phyloP scores from a whole-genome alignment of 2,113 vertebrate genomes.

The Motacilla tschutschensis region DNA sequence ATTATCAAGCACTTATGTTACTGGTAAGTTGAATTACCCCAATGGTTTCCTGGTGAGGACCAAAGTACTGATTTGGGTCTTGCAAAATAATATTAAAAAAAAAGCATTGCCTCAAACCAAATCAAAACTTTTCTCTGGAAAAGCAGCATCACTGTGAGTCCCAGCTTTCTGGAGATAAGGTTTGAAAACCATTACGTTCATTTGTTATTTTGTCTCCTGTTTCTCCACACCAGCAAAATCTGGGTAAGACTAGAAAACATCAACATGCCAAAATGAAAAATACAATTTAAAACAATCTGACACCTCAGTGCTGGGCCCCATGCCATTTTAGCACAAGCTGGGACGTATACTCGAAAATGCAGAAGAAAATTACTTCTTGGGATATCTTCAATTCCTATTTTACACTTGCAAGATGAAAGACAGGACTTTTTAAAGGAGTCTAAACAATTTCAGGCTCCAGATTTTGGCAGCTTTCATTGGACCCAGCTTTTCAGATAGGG shows the following conservation, averaged over 20 bases:
- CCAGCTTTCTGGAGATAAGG: not conserved
- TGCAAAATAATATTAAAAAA: not conserved
- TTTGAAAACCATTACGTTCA: not conserved
- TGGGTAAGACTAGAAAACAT: constrained; percentile 32
- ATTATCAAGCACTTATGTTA: not conserved
- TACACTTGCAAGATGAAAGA: constrained; percentile 36
- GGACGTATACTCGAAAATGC: constrained; percentile 1
- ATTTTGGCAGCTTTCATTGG: constrained; percentile 37
- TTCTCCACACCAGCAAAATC: constrained; percentile 4
- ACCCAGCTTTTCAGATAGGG: constrained; percentile 1
- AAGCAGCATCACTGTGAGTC: not conserved
- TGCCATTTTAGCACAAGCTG: constrained; percentile 35
- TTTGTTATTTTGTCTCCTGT: constrained; percentile 24
- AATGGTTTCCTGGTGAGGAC: not conserved
- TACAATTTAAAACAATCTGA: constrained; percentile 48
- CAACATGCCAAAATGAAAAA: constrained; percentile 46
- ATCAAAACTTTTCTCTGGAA: not conserved
- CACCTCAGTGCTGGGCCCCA: constrained; percentile 28
- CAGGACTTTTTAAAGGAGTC: constrained; percentile 29
- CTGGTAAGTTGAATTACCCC: not conserved
- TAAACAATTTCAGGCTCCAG: constrained; percentile 39
- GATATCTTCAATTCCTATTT: constrained; percentile 50
- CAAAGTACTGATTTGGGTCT: not conserved
- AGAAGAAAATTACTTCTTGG: constrained; percentile 32
- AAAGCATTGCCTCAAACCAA: not conserved